Base-by-base conservation (phyloP, 2,113 vertebrate species). In the Corythoichthys intestinalis region DNA sequence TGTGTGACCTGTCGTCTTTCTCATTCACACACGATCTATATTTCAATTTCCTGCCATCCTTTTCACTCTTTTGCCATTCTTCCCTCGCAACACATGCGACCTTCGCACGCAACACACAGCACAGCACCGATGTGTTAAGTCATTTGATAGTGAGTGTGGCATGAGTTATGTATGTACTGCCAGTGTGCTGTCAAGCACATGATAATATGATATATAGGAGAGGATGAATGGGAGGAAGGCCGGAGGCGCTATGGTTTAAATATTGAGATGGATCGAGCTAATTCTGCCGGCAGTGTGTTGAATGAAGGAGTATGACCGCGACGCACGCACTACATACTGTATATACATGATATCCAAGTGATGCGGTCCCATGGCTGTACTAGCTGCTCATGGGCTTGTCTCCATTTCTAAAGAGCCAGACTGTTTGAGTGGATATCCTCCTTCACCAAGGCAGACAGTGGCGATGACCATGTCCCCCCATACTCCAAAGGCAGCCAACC, bases 361-460 rank as follows among this genome's bases (percentile, higher is more conserved):
- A 59, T 80, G 68, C 56, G 79, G 62, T 69, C 20, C 71, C 67
- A 61, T 78, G 71, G 66, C 72, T 80, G 41, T 83, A 14, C 54
- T 41, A 49, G 66, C 66, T 84, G 58, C 74, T 91, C 65, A 91
- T 76, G 74, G 70, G 52, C 76, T 84, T 90, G 28, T 89, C 75
- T 91, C 53, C 66, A 0, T 91, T 83, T 91, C 89, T 76, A 73
- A 28, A 93, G 91, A 91, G 91, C 91, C 85, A 85, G 92, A 91
- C 91, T 93, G 84, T 93, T 92, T 85, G 92, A 93, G 81, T 93
- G 92, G 91, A 93, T 93, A 87, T 93, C 91, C 71, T 93, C 91
- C 86, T 93, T 93, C 90, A 91, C 87, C 88, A 93, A 93, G 86
- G 86, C 87, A 77, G 92, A 93, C 86, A 89, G 81, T 75, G 89